Evolutionary conservation across 2,113 vertebrate species (phyloP).

Genomic region (Neofelis nebulosa): DNA sequence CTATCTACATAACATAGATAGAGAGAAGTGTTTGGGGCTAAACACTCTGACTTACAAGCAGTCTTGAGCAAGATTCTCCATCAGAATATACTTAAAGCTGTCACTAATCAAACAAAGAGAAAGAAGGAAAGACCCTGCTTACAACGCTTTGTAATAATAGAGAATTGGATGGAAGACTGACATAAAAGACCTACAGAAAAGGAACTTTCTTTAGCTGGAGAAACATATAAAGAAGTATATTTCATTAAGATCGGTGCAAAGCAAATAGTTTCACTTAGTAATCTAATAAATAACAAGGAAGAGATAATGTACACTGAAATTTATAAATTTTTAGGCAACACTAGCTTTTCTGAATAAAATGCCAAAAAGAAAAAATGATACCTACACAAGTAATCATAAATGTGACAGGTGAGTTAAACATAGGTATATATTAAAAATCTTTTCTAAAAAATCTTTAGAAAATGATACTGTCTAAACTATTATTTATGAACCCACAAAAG

Average conservation of each 20-base stretch:
- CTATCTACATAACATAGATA: background rate
- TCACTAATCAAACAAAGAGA: background rate
- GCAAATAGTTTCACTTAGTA: background rate
- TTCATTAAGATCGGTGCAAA: background rate
- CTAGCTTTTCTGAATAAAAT: slow-evolving; percentile 10
- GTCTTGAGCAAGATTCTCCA: background rate
- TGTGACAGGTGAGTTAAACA: slow-evolving; percentile 5
- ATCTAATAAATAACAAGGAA: background rate
- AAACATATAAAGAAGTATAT: background rate
- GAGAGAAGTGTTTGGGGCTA: background rate
- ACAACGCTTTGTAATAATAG: background rate
- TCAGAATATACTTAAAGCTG: background rate
- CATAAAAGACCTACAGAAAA: background rate
- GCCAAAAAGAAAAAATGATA: background rate
- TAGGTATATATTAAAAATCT: background rate
- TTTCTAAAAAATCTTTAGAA: background rate
- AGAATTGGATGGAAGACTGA: background rate
- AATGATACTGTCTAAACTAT: background rate
- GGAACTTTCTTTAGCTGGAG: background rate
- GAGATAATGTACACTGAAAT: background rate
- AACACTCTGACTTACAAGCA: background rate
- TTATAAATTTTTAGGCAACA: background rate
- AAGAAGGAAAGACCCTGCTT: background rate
- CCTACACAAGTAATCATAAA: background rate
- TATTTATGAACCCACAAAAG: background rate